phyloP scores from a whole-genome alignment of 2,888 invertebrate species.

The Lucinisca nassula region DNA sequence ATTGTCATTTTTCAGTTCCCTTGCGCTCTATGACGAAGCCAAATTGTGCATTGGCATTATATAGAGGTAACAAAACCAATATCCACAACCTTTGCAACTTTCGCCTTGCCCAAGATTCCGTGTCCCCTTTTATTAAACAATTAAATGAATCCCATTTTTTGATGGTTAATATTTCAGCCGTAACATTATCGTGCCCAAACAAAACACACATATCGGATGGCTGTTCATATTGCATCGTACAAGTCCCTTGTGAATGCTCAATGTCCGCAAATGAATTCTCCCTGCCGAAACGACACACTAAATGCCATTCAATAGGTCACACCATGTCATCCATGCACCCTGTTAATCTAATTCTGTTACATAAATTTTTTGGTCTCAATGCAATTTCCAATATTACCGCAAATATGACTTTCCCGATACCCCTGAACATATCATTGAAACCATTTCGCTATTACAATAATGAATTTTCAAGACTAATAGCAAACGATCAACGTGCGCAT shows the following conservation, averaged over 20 bases:
- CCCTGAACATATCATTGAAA: background rate
- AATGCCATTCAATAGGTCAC: background rate
- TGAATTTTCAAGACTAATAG: background rate
- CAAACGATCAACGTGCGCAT: background rate
- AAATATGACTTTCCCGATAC: background rate
- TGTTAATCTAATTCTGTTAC: background rate
- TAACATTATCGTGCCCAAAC: background rate
- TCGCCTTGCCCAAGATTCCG: background rate
- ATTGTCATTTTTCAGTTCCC: background rate
- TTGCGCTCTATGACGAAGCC: background rate
- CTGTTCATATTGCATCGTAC: background rate
- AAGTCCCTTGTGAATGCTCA: background rate
- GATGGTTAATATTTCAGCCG: background rate
- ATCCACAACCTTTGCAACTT: background rate
- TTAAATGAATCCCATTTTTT: background rate
- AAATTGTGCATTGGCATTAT: background rate
- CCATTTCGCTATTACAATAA: background rate
- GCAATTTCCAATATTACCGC: background rate
- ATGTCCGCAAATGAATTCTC: background rate
- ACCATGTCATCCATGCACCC: background rate
- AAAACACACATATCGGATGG: background rate
- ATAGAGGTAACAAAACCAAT: background rate
- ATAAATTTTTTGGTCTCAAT: background rate
- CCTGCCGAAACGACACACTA: background rate
- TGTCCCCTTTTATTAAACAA: background rate